Base-by-base conservation (phyloP, 2,113 vertebrate species). In the Rhineura floridana region DNA sequence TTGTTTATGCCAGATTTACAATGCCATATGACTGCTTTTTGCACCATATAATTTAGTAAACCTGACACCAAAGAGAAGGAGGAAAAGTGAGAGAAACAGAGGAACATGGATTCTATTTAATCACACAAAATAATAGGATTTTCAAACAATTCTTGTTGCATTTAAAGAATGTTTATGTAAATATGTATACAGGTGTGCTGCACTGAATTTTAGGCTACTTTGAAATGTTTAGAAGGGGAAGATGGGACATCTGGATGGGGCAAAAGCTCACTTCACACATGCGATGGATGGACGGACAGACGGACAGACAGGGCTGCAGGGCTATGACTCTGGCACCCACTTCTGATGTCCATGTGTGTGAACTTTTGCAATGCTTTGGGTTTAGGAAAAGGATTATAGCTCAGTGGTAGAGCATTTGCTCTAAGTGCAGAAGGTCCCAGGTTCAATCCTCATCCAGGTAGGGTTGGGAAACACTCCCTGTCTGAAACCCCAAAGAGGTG, bases 1-100 rank as follows among this genome's bases (percentile, higher is more conserved):
- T 88, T 42, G 19, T 17, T 42, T 87, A 62, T 79, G 79, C 44
- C 83, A 91, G 67, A 39, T 84, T 85, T 86, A 63, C 70, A 89
- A 25, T 19, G n/a, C 52, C 11, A 28, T 48, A 39, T 6, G 28
- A 63, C 28, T 88, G 42, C 79, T 76, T 55, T 25, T 33, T 44
- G 21, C 17, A 63, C 52, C 65, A 39, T 39, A 12, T 30, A 46
- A 70, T 50, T 7, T 15, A 10, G 33, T 13, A 82, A 79, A 92
- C 83, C 7, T n/a, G 25, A 4, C 69, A 88, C 33, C 46, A 88
- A 80, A 78, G 39, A 67, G 10, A 46, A 55, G 79, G 62, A 87
- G 83, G 86, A 9, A 0, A 23, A 48, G 70, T 48, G 80, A 76
- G 83, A 55, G 2, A 39, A 28, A 87, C 44, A 1, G 8, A 80